Evolutionary conservation across 2,888 invertebrate species (phyloP).

Genomic region (Camptogramma bilineatum): DNA sequence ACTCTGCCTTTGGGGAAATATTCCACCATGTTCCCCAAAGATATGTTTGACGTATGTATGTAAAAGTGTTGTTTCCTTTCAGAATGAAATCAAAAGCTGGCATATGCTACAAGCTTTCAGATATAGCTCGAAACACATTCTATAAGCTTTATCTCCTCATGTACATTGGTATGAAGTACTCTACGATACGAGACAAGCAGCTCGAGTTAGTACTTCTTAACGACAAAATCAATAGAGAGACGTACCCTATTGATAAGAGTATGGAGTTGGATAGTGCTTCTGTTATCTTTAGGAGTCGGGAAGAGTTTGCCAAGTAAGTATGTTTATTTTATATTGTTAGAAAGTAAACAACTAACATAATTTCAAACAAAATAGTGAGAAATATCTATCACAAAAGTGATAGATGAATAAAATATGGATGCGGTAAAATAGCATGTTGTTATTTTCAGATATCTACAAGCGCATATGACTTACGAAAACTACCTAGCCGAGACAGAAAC

Average conservation of each 20-base stretch:
- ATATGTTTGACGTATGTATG: too few relatives aligned
- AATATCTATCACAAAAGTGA: too few relatives aligned
- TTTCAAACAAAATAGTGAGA: too few relatives aligned
- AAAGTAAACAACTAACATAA: too few relatives aligned
- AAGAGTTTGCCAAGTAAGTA: slow-evolving; percentile 72
- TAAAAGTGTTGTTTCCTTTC: slow-evolving; percentile 39
- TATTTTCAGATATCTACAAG: slow-evolving; percentile 61
- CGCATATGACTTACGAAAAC: slow-evolving; percentile 63
- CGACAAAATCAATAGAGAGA: slow-evolving; percentile 66
- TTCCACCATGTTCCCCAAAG: too few relatives aligned
- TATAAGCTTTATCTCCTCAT: slow-evolving; percentile 71
- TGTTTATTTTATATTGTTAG: too few relatives aligned
- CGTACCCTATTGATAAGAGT: slow-evolving; percentile 66
- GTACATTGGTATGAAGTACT: slow-evolving; percentile 75
- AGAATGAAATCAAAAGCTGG: slow-evolving; percentile 69
- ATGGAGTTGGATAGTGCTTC: slow-evolving; percentile 69
- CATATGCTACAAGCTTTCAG: slow-evolving; percentile 67
- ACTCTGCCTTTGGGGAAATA: too few relatives aligned
- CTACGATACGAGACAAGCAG: slow-evolving; percentile 67
- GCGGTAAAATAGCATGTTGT: not conserved
- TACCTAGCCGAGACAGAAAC: slow-evolving; percentile 53
- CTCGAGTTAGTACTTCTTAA: slow-evolving; percentile 69
- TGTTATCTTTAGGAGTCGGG: slow-evolving; percentile 65
- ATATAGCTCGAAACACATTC: slow-evolving; percentile 59
- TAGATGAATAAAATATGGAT: too few relatives aligned